Evolutionary conservation across 2,797 vertebrate genomes (phyloP).

Genomic region (Neosalanx taihuensis): DNA sequence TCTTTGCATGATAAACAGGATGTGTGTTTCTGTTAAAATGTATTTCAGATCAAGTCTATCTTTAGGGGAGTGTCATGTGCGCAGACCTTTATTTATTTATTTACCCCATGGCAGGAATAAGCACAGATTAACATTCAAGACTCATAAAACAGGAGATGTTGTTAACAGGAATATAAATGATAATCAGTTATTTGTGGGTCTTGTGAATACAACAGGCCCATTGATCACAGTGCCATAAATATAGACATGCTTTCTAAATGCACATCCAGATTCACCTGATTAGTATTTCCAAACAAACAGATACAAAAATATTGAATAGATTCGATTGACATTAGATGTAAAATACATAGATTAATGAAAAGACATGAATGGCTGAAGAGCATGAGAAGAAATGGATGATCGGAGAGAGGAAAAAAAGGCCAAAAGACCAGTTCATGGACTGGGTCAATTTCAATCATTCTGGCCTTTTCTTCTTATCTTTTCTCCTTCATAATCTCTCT

Average conservation of each 20-base stretch:
- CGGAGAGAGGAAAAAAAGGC: conserved; percentile 24
- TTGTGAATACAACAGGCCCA: background rate
- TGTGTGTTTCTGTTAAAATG: too few species aligned
- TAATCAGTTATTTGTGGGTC: background rate
- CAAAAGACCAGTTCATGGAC: conserved; percentile 34
- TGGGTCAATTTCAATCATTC: conserved; percentile 51
- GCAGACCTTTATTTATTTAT: background rate
- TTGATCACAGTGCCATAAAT: conserved; percentile 53
- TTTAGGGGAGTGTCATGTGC: background rate
- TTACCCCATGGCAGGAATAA: background rate
- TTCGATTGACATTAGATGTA: too few species aligned
- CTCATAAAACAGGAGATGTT: background rate
- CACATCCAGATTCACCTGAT: conserved; percentile 35
- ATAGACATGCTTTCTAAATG: conserved; percentile 43
- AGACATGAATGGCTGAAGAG: conserved; percentile 21
- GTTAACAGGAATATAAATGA: background rate
- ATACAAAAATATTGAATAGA: background rate
- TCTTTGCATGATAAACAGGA: too few species aligned
- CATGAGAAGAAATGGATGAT: conserved; percentile 20
- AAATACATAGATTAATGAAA: background rate
- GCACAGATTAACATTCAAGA: background rate
- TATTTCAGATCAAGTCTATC: background rate
- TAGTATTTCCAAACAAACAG: conserved; percentile 11
- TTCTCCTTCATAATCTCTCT: conserved; percentile 44
- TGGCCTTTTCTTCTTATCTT: conserved; percentile 63